Base-by-base conservation (phyloP, 1,140 invertebrate species). In the Bombyx mandarina region DNA sequence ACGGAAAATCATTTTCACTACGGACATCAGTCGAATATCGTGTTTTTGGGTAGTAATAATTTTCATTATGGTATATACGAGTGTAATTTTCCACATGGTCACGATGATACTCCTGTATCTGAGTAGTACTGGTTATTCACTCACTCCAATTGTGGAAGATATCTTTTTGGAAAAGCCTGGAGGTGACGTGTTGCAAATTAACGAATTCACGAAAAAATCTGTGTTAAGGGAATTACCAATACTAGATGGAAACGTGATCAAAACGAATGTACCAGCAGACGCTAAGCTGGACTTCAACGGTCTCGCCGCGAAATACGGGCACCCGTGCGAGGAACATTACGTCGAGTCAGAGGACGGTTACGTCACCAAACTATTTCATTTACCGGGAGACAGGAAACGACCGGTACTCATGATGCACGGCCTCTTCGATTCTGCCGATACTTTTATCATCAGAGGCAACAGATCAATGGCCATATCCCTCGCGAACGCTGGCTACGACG, bases 321-420 rank as follows among this genome's bases (percentile, higher is more conserved):
- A 91, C 59, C 74, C 77, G 4, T 78, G 76, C 6, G 90, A 91
- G 74, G 75, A 76, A 46, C 82, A 90, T 60, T 62, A 79, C 6
- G 79, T 91, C 6, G 64, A 52, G 8, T 91, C 91, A 10, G 46
- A 56, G 54, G 93, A 94, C 81, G 92, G 91, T 7, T 94, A 94
- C 77, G 86, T 93, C 52, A 72, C 94, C 6, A 90, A 89, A 42
- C 71, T 93, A 50, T 92, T 93, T 74, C 77, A 91, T 53, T 90
- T 94, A 26, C 86, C 89, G 3, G 70, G 73, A 1, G 53, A 68
- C 8, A 62, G 43, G 8, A 60, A 49, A 6, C 56, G 89, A n/a
- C 82, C 79, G 7, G 89, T 92, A 0, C 88, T 93, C 7, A 66
- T 96, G 0, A 90, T 93, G 85, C 95, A 96, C 67, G 95, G 94